Evolutionary conservation across 2,797 vertebrate species (phyloP).

Genomic region (Triplophysa yarkandensis): DNA sequence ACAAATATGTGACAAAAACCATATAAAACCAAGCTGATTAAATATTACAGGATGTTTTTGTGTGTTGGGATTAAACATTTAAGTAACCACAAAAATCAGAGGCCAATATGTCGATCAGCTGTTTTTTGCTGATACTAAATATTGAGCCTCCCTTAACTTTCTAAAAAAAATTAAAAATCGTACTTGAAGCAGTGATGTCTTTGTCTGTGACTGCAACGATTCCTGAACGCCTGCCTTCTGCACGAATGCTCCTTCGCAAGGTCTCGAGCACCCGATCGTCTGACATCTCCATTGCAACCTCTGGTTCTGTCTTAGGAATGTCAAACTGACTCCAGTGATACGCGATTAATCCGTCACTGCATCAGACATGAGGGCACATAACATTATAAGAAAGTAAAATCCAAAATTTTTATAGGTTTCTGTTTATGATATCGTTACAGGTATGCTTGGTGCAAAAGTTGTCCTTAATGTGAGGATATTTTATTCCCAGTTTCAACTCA

Average conservation of each 20-base stretch:
- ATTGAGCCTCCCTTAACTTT: no score
- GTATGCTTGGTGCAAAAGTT: no score
- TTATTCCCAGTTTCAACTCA: background rate
- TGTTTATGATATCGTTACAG: no score
- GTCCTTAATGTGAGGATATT: no score
- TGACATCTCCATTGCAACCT: slow-evolving; percentile 65
- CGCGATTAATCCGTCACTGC: slow-evolving; percentile 74
- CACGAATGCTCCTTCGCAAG: slow-evolving; percentile 57
- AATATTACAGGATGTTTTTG: background rate
- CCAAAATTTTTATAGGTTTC: no score
- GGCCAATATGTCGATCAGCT: no score
- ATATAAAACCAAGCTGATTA: background rate
- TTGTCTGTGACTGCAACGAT: slow-evolving; percentile 47
- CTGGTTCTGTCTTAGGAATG: slow-evolving; percentile 65
- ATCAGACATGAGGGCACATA: slow-evolving; percentile 10
- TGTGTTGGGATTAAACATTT: background rate
- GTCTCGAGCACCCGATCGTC: slow-evolving; percentile 68
- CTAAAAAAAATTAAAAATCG: background rate
- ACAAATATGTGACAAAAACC: background rate
- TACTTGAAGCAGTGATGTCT: slow-evolving; percentile 70
- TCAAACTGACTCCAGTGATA: slow-evolving; percentile 77
- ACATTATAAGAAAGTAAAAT: background rate
- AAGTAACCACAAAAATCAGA: no score
- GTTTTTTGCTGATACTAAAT: no score
- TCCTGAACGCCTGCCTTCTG: background rate